Percentiles rank a stretch among this genome's conserved stretches.
Conservation (phyloP, 1,140 invertebrate species). For the Centruroides vittatus region DNA sequence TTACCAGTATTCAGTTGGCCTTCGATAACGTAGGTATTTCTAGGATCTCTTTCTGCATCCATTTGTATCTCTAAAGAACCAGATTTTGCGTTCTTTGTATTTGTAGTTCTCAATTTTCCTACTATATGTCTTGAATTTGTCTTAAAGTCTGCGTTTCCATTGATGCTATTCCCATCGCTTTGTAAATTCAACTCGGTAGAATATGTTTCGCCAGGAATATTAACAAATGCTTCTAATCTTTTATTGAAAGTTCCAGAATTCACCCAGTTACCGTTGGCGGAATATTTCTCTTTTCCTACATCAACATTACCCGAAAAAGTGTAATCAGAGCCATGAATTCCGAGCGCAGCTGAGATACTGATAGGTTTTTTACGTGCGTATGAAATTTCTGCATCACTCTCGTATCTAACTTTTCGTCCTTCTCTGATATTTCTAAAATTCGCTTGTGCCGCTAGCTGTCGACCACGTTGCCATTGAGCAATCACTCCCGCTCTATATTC, state of each 20-base stretch:
- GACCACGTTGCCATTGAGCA: conserved; percentile 10
- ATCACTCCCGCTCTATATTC: conserved; percentile 3
- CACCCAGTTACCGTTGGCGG: too few species aligned
- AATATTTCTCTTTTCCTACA: too few species aligned
- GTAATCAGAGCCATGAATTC: too few species aligned
- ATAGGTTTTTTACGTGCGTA: conserved; percentile 1
- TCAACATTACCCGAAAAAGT: too few species aligned
- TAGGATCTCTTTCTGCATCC: conserved; percentile 14
- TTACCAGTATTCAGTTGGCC: conserved; percentile 2
- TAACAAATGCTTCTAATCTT: too few species aligned
- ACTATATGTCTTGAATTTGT: background rate
- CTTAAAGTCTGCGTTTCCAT: conserved; percentile 5
- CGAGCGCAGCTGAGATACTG: background rate
- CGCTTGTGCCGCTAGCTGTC: background rate
- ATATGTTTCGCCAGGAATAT: conserved; percentile 3
- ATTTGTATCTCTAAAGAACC: conserved; percentile 6
- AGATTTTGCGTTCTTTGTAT: background rate
- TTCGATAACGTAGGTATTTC: conserved; percentile 4
- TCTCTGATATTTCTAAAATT: conserved; percentile 10
- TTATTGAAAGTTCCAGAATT: too few species aligned
- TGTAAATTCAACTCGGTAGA: background rate
- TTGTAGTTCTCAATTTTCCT: conserved; percentile 1
- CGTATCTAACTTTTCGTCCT: background rate
- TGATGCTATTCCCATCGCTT: background rate
- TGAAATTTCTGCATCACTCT: conserved; percentile 4